Evolutionary conservation across 2,113 vertebrate species (phyloP).

Genomic region (Carassius auratus): DNA sequence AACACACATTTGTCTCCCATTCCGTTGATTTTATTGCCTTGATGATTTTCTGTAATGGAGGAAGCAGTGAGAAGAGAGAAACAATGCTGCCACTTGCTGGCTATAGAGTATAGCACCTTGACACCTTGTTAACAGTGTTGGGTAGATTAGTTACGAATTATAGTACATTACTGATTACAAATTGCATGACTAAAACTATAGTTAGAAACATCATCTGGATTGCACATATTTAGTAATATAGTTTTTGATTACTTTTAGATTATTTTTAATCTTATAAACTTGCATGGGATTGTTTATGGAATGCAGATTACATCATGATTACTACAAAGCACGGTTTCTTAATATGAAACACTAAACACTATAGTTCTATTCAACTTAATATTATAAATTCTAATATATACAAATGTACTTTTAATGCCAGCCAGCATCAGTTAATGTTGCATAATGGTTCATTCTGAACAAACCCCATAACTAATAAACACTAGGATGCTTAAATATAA

Average conservation of each 20-base stretch:
- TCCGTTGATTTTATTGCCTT: not conserved
- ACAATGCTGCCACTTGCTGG: constrained; percentile 23
- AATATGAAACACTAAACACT: not conserved
- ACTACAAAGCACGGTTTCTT: not conserved
- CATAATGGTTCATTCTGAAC: not conserved
- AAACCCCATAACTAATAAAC: not conserved
- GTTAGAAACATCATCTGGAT: no score
- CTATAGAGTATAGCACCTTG: not conserved
- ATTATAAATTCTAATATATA: not conserved
- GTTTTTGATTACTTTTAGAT: no score
- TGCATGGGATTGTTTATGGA: no score
- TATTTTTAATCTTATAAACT: no score
- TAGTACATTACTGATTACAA: no score
- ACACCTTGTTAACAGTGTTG: no score
- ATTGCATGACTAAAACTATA: no score
- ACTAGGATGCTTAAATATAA: not conserved
- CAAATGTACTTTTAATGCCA: not conserved
- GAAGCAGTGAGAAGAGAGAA: not conserved
- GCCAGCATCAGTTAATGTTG: no score
- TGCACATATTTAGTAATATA: no score
- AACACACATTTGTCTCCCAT: not conserved
- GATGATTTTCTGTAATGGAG: not conserved
- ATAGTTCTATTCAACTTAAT: not conserved
- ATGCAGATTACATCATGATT: no score
- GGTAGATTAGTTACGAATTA: no score